Conservation (phyloP, 2,797 vertebrate species). For the Philypnodon macrostomus region DNA sequence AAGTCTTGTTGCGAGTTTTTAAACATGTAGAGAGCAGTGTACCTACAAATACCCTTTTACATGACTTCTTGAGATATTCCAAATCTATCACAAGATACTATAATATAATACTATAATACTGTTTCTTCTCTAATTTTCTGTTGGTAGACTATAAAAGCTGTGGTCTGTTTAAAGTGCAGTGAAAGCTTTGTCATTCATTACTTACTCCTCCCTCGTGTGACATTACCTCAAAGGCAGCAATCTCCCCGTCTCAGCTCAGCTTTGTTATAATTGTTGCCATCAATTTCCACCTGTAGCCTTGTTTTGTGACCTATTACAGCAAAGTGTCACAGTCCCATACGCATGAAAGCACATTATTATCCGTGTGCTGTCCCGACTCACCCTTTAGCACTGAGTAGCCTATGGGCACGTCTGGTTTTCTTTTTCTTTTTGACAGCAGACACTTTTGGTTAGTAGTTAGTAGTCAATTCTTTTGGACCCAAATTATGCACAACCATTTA, state of each 20-base stretch:
- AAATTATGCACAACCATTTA: slow-evolving; percentile 5
- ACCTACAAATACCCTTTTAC: not conserved
- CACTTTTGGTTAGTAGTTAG: slow-evolving; percentile 33
- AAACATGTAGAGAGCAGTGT: not conserved
- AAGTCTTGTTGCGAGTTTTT: slow-evolving; percentile 11
- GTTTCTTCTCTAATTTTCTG: not conserved
- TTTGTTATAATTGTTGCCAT: slow-evolving; percentile 19
- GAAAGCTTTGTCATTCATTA: slow-evolving; percentile 16
- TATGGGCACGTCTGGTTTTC: slow-evolving; percentile 14
- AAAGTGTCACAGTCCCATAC: not conserved
- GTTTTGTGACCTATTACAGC: slow-evolving; percentile 18
- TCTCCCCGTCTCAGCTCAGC: not conserved
- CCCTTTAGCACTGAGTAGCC: slow-evolving; percentile 11
- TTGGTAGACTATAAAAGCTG: slow-evolving; percentile 1
- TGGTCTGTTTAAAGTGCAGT: slow-evolving; percentile 10
- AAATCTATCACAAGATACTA: too few species aligned
- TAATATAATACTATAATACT: too few species aligned
- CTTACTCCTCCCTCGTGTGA: slow-evolving; percentile 12
- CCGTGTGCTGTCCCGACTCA: slow-evolving; percentile 12
- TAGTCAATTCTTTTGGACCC: slow-evolving; percentile 9
- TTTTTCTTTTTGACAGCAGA: slow-evolving; percentile 19
- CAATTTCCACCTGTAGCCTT: slow-evolving; percentile 26
- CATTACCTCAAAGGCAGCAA: slow-evolving; percentile 7
- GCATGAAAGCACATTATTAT: slow-evolving; percentile 10
- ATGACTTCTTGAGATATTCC: too few species aligned